Base-by-base conservation (phyloP, 2,888 invertebrate species). In the Pammene aurita region DNA sequence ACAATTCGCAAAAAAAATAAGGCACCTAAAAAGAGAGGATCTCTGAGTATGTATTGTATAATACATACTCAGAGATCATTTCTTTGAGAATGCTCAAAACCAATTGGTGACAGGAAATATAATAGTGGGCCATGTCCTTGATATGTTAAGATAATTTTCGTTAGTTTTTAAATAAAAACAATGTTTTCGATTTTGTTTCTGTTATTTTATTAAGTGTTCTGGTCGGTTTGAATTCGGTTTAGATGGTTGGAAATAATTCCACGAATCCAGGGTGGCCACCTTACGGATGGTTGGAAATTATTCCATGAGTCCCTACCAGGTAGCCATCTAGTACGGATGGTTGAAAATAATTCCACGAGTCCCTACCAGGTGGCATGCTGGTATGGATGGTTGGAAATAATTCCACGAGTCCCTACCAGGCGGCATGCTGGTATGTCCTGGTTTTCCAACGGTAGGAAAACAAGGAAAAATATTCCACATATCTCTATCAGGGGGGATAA, bases 51-150 rank as follows among this genome's bases (percentile, higher is more conserved):
- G n/a, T n/a, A n/a, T n/a, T n/a, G 14, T 16, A 10, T 7, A 11
- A 18, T 56, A 56, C 11, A 42, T 57, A 18, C 13, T 57, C 10
- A 6, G 41, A 26, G 58, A 57, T 57, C 58, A 58, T 2, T 18
- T 58, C 26, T 46, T 58, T 58, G 18, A 18, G 41, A 58, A 58
- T 44, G 46, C 58, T 34, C 34, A 58, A 46, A 58, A 34, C n/a
- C 58, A 58, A 58, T 46, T 46, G 14, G 44, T 46, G n/a, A 5
- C 57, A 44, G 57, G 57, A 44, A 38, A 58, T 18, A 6, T 44
- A 42, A 58, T 44, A 52, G 52, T 52, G 26, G 26, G 52, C 26
- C 52, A 52, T 26, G 26, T 42, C 26, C 13, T 58, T 13, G 44
- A 58, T 58, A 52, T 52, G 26, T 26, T 52, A 26, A 26, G 52